Conservation (phyloP, 2,888 invertebrate genomes). For the Lampropteryx suffumata region DNA sequence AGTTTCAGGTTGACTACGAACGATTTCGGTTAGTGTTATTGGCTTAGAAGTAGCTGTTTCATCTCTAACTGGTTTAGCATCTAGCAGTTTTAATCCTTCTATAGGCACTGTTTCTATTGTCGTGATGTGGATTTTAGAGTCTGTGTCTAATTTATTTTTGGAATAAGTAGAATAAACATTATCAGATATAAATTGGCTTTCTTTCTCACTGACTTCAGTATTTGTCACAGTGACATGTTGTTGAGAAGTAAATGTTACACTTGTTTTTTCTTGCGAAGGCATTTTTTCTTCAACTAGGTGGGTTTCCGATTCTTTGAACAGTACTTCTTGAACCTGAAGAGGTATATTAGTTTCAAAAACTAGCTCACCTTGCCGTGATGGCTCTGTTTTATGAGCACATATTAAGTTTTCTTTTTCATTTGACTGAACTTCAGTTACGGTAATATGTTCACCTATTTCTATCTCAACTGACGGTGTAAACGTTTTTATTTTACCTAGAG, state of each 20-base stretch:
- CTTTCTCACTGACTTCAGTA: slow-evolving; percentile 55
- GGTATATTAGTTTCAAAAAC: slow-evolving; percentile 50
- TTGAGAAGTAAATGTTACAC: slow-evolving; percentile 48
- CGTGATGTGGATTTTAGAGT: slow-evolving; percentile 53
- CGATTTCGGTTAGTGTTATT: slow-evolving; percentile 46
- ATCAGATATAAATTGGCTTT: slow-evolving; percentile 42
- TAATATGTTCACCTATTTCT: slow-evolving; percentile 68
- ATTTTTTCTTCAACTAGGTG: slow-evolving; percentile 32
- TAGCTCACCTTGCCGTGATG: slow-evolving; percentile 38
- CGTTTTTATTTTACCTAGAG: slow-evolving; percentile 34
- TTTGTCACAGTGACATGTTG: slow-evolving; percentile 57
- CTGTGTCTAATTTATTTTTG: slow-evolving; percentile 49
- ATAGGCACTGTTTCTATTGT: slow-evolving; percentile 58
- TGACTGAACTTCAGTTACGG: slow-evolving; percentile 74
- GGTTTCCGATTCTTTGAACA: slow-evolving; percentile 49
- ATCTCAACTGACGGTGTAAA: slow-evolving; percentile 42
- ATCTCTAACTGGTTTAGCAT: slow-evolving; percentile 41
- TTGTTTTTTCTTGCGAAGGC: slow-evolving; percentile 42
- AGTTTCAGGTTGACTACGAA: slow-evolving; percentile 49
- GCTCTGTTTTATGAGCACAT: slow-evolving; percentile 29
- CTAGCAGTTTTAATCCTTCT: slow-evolving; percentile 50
- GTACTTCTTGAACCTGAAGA: slow-evolving; percentile 52
- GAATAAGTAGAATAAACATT: slow-evolving; percentile 31
- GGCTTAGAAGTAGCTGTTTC: slow-evolving; percentile 50
- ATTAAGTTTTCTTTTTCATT: slow-evolving; percentile 70